phyloP scores from a whole-genome alignment of 1,140 invertebrate species.

The Periplaneta americana region DNA sequence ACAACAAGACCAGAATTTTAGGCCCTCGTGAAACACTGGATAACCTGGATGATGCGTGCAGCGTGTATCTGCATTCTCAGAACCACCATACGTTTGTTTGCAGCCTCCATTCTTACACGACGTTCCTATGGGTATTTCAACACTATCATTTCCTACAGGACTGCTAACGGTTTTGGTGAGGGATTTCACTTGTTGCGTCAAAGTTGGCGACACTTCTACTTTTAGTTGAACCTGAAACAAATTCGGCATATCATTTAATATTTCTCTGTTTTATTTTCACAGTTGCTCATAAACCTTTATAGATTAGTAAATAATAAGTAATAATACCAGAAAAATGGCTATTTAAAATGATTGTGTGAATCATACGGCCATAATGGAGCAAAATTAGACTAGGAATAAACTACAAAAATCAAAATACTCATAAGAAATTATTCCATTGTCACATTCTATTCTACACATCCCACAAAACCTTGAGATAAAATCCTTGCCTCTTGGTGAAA shows the following conservation, averaged over 20 bases:
- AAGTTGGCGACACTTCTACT: conserved; percentile 18
- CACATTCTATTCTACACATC: too few species aligned
- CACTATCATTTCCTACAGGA: not conserved
- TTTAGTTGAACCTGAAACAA: conserved; percentile 19
- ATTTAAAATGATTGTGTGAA: too few species aligned
- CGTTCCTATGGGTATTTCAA: conserved; percentile 63
- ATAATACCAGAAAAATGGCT: too few species aligned
- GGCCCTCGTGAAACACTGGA: conserved; percentile 95
- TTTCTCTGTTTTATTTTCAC: too few species aligned
- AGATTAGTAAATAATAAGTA: too few species aligned
- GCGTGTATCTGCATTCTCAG: conserved; percentile 52
- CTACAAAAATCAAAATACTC: too few species aligned
- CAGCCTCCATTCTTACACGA: conserved; percentile 87
- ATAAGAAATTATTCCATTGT: too few species aligned
- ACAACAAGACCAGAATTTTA: conserved; percentile 98
- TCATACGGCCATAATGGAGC: too few species aligned
- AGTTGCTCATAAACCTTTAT: too few species aligned
- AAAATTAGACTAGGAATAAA: too few species aligned
- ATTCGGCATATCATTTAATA: not conserved
- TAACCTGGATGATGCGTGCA: conserved; percentile 85
- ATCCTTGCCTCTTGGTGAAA: too few species aligned
- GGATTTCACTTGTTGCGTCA: conserved; percentile 21
- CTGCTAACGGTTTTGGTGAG: not conserved
- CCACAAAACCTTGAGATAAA: too few species aligned
- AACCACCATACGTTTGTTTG: conserved; percentile 62